Evolutionary conservation across 1,140 invertebrate species (phyloP).

Genomic region (Zaprionus nigranus): DNA sequence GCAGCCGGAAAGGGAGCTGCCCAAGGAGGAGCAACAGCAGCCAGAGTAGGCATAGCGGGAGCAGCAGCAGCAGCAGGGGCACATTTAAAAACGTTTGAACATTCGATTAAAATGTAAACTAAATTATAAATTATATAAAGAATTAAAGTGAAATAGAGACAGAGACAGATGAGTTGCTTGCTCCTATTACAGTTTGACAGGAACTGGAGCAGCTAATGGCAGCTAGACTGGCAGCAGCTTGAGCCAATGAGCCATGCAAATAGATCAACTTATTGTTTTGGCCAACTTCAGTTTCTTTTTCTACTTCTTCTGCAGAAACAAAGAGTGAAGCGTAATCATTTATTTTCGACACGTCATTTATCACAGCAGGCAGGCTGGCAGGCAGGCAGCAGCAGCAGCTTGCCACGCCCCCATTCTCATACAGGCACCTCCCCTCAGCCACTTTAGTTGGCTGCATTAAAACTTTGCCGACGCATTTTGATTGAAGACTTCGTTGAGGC

Average conservation of each 20-base stretch:
- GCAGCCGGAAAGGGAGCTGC: conserved; percentile 7
- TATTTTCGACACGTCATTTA: conserved; percentile 82
- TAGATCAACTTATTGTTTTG: conserved; percentile 36
- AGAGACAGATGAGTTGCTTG: no score
- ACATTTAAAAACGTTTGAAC: conserved; percentile 63
- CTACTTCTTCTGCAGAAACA: background rate
- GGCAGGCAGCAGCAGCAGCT: conserved; percentile 40
- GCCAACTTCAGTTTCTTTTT: conserved; percentile 18
- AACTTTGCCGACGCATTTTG: conserved; percentile 80
- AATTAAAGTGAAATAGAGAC: conserved; percentile 2
- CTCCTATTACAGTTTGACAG: background rate
- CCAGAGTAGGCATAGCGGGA: conserved; percentile 22
- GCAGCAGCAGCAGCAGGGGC: background rate
- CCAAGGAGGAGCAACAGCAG: conserved; percentile 41
- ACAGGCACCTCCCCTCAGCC: background rate
- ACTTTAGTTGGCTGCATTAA: conserved; percentile 62
- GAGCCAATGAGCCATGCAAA: conserved; percentile 60
- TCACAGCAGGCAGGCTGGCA: conserved; percentile 43
- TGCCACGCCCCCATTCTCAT: conserved; percentile 45
- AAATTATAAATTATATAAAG: conserved; percentile 55
- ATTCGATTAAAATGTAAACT: conserved; percentile 42
- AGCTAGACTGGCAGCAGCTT: conserved; percentile 14
- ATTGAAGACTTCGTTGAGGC: conserved; percentile 65
- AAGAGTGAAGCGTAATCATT: conserved; percentile 67
- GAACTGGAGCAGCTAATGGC: conserved; percentile 7